Percentiles rank a stretch among this genome's conserved stretches.
Conservation (phyloP, 2,888 invertebrate genomes). For the Zele albiditarsus region DNA sequence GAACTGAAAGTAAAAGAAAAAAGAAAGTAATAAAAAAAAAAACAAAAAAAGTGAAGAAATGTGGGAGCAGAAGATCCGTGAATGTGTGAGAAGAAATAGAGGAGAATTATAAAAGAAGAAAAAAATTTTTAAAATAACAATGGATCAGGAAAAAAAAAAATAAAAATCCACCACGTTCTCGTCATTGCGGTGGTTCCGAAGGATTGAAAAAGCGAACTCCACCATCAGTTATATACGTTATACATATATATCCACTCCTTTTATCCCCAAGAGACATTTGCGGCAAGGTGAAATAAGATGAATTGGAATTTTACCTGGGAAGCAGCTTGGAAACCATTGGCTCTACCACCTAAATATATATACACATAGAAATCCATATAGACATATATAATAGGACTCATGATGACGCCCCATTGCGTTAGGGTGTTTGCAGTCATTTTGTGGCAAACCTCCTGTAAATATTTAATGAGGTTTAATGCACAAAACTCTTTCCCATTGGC, state of each 20-base stretch:
- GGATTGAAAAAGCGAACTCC: constrained; percentile 17
- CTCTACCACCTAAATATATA: neutral
- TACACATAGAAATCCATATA: neutral
- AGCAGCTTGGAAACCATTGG: constrained; percentile 32
- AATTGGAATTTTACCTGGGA: constrained; percentile 38
- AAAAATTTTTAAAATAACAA: neutral
- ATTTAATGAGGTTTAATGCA: constrained; percentile 1
- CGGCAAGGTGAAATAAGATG: constrained; percentile 30
- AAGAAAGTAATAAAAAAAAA: neutral
- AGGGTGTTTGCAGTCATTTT: constrained; percentile 8
- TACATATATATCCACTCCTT: neutral
- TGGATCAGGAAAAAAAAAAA: neutral
- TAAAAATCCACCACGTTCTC: constrained; percentile 25
- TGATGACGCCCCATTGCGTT: neutral
- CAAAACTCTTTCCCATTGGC: constrained; percentile 3
- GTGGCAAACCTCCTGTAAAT: neutral
- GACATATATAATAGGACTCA: neutral
- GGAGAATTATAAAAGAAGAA: neutral
- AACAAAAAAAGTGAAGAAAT: neutral
- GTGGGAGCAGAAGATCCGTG: neutral
- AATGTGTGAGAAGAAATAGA: neutral
- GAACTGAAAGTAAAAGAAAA: neutral
- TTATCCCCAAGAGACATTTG: constrained; percentile 21
- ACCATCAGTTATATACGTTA: constrained; percentile 8
- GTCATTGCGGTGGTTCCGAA: neutral